A percentile compares a stretch with the other conserved stretches of the same genome.
These are phyloP conservation scores for Neoscelio sp. DNA, from an alignment of 2,888 invertebrate genomes.

Conservation along the genomic window DNA sequence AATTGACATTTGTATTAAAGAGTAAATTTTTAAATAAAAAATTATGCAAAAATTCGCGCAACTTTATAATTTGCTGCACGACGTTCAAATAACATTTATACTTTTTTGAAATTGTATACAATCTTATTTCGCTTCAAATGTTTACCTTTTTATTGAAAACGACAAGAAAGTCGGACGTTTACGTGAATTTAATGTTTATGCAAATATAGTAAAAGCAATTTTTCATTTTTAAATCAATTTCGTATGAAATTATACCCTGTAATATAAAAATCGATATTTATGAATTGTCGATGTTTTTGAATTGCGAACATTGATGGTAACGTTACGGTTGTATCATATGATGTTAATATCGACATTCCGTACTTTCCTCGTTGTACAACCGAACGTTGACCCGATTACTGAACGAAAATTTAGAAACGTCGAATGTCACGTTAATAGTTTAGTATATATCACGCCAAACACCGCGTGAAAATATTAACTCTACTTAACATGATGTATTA, in stretches of 20 bases:
- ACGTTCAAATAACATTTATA: neutral
- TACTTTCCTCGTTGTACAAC: conserved; percentile 1
- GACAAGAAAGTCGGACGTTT: neutral
- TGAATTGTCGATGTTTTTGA: neutral
- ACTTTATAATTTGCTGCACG: neutral
- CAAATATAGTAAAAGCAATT: neutral
- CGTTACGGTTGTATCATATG: neutral
- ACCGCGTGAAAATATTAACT: neutral
- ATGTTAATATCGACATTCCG: neutral
- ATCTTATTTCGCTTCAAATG: neutral
- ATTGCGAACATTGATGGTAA: neutral
- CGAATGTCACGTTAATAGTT: conserved; percentile 5
- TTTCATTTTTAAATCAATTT: neutral
- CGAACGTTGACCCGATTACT: neutral
- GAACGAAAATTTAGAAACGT: neutral
- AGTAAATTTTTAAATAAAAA: too few relatives aligned
- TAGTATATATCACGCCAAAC: neutral
- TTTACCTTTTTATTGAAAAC: neutral
- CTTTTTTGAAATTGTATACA: too few relatives aligned
- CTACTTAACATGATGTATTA: conserved; percentile 2
- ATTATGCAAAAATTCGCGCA: neutral
- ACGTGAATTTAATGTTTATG: neutral
- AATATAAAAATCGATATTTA: neutral
- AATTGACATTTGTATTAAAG: too few relatives aligned
- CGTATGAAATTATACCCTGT: neutral